Evolutionary conservation across 2,113 vertebrate genomes (phyloP).

Genomic region (Mobula hypostoma): DNA sequence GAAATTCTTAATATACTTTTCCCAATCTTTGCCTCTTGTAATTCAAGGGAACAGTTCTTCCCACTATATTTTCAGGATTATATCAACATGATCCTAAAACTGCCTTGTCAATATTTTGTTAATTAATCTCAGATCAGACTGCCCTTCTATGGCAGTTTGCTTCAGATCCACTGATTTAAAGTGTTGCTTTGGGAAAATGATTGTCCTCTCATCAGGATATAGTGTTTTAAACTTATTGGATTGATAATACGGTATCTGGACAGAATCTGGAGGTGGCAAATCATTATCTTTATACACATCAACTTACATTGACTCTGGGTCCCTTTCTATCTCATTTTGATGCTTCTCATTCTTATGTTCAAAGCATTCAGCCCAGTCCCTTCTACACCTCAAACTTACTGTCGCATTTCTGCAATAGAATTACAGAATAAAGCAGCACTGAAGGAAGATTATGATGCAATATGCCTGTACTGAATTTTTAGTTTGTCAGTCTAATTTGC

Average conservation of each 20-base stretch:
- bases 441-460: neutral
- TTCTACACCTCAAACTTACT: neutral
- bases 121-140: neutral
- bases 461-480: neutral
- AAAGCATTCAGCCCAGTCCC: neutral
- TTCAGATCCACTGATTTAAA: neutral
- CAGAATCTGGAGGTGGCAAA: neutral
- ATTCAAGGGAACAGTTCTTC: neutral
- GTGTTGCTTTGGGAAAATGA: neutral
- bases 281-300: neutral
- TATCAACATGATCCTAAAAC: neutral
- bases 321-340: neutral
- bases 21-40: neutral
- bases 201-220: neutral
- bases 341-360: neutral
- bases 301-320: neutral
- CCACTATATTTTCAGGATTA: neutral
- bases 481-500: neutral
- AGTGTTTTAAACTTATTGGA: neutral
- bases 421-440: neutral
- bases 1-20: neutral
- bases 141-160: neutral
- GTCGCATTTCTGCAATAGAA: neutral
- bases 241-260: neutral
- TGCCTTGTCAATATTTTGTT: neutral